phyloP scores from a whole-genome alignment of 2,113 vertebrate species.

The Psilopsiagon aurifrons region DNA sequence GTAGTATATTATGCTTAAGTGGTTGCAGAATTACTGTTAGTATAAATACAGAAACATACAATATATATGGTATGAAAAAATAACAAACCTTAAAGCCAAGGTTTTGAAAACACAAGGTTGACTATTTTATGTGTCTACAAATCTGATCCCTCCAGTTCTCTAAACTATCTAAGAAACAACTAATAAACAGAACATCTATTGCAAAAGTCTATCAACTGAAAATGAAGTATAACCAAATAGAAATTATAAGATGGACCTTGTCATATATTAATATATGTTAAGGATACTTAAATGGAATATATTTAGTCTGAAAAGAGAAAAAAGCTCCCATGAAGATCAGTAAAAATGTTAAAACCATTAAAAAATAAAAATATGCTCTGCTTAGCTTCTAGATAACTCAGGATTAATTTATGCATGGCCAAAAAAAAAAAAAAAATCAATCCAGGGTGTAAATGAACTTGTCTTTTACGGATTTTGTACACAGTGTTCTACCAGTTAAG shows the following conservation, averaged over 20 bases:
- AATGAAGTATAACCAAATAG: not conserved
- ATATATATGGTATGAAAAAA: not conserved
- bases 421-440: not conserved
- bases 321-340: not conserved
- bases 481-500: not conserved
- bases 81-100: not conserved
- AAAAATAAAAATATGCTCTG: not conserved
- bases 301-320: not conserved
- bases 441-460: not conserved
- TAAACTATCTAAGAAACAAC: not conserved
- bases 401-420: not conserved
- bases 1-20: not conserved
- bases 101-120: not conserved
- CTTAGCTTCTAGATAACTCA: not conserved
- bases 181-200: not conserved
- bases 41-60: not conserved
- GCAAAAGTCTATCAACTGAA: not conserved
- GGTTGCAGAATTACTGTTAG: not conserved
- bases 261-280: not conserved
- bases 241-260: not conserved
- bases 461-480: not conserved
- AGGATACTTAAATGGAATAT: not conserved
- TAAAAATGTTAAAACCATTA: not conserved
- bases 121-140: not conserved
- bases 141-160: not conserved